Conservation (phyloP, 2,797 vertebrate genomes). For the Myotis vivesi region DNA sequence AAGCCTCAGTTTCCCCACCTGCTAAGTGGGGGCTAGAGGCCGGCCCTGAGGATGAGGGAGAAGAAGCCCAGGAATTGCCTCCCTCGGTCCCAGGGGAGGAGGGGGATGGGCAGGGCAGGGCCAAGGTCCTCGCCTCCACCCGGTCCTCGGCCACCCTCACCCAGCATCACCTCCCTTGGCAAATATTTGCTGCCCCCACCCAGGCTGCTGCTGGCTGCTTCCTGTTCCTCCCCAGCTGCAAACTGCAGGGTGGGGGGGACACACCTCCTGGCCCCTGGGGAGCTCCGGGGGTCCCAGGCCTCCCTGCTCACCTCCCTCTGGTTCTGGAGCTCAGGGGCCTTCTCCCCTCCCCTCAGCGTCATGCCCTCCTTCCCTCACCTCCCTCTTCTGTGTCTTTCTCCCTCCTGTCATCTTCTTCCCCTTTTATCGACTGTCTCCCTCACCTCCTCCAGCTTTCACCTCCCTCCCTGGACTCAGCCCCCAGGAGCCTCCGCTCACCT, state of each 20-base stretch:
- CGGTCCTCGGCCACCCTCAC: not conserved
- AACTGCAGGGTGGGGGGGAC: not conserved
- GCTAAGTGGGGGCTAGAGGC: not conserved
- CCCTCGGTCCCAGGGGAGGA: not conserved
- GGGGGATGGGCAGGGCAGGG: not conserved
- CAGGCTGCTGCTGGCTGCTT: not conserved
- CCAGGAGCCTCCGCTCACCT: not conserved
- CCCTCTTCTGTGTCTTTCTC: not conserved
- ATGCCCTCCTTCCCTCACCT: not conserved
- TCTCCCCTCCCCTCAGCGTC: not conserved
- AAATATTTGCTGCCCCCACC: conserved; percentile 79
- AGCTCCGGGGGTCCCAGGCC: not conserved
- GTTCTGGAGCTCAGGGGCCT: not conserved
- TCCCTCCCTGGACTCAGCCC: not conserved
- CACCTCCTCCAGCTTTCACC: not conserved
- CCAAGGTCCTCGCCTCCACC: not conserved
- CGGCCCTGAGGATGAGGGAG: not conserved
- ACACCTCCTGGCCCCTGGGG: not conserved
- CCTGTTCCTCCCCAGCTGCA: not conserved
- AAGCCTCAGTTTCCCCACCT: not conserved
- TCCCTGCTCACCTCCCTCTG: not conserved
- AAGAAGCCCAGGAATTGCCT: not conserved
- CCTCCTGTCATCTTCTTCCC: not conserved
- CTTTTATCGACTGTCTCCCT: too few species aligned
- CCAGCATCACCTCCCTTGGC: conserved; percentile 73